Base-by-base conservation (phyloP, 1,140 invertebrate genomes). In the Habropoda laboriosa region DNA sequence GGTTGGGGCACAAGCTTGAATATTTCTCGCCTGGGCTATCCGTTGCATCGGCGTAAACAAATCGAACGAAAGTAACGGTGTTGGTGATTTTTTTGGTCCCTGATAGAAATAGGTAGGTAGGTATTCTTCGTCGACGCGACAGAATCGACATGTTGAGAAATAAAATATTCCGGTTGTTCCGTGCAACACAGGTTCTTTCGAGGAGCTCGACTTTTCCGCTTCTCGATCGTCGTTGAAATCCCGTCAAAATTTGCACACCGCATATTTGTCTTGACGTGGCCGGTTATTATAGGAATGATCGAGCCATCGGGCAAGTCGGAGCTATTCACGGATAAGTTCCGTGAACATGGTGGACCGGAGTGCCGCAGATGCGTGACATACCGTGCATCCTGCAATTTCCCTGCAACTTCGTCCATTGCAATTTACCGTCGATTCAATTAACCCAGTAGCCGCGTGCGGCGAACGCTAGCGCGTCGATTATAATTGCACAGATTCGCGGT, bases 351-450 rank as follows among this genome's bases (percentile, higher is more conserved):
- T n/a, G n/a, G n/a, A n/a, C n/a, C n/a, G n/a, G n/a, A n/a, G n/a
- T n/a, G 27, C 38, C 60, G 38, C 32, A 8, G 30, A 38, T 38
- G 53, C 53, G 63, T 38, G 32, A 68, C 63, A 47, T 58, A 27
- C 30, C 45, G 35, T 18, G 61, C 13, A 24, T 5, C 24, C 32
- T 42, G 67, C 76, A 53, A 72, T 72, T 61, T 61, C 67, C 42
- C 40, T 10, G 35, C 57, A 73, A 51, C 77, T 73, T 73, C 21
- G 47, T 32, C 68, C 68, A 79, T 79, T 51, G 77, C 77, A 73
- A 79, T 79, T 73, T 63, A 79, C 68, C 57, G 47, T 51, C 68
- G 47, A 73, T 79, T 79, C 77, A 64, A 79, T 79, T 79, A 79
- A 73, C 47, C 49, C 18, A 67, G 16, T 67, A 45, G 58, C 55